Percentiles rank a stretch among this genome's conserved stretches.
Evolutionary conservation across 2,797 vertebrate species (phyloP).

Genomic region (Myotis daubentonii): DNA sequence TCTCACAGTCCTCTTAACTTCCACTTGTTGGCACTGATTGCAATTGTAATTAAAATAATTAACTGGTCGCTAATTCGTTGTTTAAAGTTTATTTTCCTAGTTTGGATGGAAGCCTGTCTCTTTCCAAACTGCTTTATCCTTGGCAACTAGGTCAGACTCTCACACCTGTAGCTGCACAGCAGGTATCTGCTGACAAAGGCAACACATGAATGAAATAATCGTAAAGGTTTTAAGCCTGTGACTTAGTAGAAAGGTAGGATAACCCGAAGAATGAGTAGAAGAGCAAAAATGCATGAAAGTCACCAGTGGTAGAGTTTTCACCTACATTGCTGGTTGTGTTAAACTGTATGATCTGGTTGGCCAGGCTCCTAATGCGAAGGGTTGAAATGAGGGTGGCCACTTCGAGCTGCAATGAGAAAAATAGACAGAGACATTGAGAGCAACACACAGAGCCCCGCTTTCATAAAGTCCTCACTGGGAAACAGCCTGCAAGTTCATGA

Average conservation of each 20-base stretch:
- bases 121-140: background rate
- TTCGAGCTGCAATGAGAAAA: constrained; percentile 87
- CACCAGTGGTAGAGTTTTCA: background rate
- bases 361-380: constrained; percentile 87
- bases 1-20: background rate
- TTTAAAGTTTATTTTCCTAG: background rate
- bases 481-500: background rate
- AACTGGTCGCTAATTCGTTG: background rate
- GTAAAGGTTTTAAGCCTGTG: background rate
- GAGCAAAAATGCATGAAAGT: fast-evolving
- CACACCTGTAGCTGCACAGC: background rate
- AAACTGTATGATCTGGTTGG: constrained; percentile 91
- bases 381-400: constrained; percentile 87
- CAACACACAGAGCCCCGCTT: background rate
- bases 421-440: background rate
- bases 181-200: background rate
- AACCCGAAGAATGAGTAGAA: background rate
- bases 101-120: background rate
- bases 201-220: background rate
- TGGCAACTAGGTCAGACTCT: background rate
- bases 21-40: background rate
- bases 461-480: background rate
- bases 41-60: background rate
- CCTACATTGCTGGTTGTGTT: constrained; percentile 88
- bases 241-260: background rate